Evolutionary conservation across 2,113 vertebrate species (phyloP).

Genomic region (Orcinus orca): DNA sequence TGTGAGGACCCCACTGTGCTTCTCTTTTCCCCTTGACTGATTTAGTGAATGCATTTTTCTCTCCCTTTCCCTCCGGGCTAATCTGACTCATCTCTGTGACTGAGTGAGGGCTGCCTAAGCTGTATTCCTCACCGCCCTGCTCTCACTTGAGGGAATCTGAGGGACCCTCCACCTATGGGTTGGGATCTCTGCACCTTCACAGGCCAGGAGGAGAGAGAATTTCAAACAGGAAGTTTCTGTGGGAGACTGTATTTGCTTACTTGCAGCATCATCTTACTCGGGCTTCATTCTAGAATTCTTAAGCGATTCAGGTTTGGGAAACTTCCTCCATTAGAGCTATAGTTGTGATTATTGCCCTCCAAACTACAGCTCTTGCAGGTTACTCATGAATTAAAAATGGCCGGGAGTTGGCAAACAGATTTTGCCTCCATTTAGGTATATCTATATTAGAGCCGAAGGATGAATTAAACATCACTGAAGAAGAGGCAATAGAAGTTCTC

Average conservation of each 20-base stretch:
- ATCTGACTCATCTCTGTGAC: background rate
- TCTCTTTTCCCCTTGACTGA: background rate
- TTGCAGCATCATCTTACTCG: background rate
- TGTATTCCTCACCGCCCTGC: background rate
- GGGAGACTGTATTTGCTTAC: background rate
- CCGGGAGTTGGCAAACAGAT: background rate
- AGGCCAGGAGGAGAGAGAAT: background rate
- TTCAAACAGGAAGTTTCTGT: background rate
- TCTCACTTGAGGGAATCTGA: background rate
- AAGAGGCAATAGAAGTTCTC: background rate
- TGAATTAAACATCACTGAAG: background rate
- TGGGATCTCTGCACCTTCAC: background rate
- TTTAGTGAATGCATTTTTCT: background rate
- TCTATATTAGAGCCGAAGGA: background rate
- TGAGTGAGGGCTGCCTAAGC: background rate
- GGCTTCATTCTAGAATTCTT: background rate
- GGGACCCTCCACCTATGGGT: background rate
- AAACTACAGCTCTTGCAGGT: background rate
- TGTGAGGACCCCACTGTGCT: background rate
- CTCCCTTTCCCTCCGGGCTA: background rate
- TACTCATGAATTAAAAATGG: background rate
- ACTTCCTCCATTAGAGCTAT: background rate
- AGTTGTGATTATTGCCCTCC: background rate
- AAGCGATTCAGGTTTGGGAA: background rate
- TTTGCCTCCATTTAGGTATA: slow-evolving; percentile 31